These are phyloP conservation scores for Melanotaenia pygmaea DNA, from an alignment of 2,797 vertebrate genomes.

Conservation along the genomic window DNA sequence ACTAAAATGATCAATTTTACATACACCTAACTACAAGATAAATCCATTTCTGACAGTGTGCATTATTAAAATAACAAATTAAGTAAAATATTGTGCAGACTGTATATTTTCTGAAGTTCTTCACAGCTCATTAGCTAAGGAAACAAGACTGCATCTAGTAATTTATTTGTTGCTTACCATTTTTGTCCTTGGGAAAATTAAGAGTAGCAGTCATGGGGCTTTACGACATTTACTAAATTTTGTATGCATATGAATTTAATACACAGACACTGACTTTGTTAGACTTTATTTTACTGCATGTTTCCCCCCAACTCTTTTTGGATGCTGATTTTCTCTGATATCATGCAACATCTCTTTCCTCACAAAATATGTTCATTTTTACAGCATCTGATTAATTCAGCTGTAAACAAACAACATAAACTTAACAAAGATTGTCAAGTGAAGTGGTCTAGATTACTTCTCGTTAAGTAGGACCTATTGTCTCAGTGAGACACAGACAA, in stretches of 20 bases:
- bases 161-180: background rate
- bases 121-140: background rate
- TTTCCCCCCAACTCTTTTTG: background rate
- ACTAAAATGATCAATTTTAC: background rate
- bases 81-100: background rate
- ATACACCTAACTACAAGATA: background rate
- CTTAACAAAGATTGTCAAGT: no score
- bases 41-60: background rate
- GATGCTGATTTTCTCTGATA: background rate
- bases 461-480: background rate
- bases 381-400: background rate
- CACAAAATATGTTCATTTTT: background rate
- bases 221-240: background rate
- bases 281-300: background rate
- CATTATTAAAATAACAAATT: background rate
- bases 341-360: background rate
- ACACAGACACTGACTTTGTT: no score
- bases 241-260: background rate
- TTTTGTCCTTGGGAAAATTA: background rate
- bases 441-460: background rate
- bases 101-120: background rate
- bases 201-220: background rate
- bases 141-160: background rate
- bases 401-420: no score
- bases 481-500: slow-evolving; percentile 47